Base-by-base conservation (phyloP, 2,888 invertebrate genomes). In the Hirtodrosophila confusa region DNA sequence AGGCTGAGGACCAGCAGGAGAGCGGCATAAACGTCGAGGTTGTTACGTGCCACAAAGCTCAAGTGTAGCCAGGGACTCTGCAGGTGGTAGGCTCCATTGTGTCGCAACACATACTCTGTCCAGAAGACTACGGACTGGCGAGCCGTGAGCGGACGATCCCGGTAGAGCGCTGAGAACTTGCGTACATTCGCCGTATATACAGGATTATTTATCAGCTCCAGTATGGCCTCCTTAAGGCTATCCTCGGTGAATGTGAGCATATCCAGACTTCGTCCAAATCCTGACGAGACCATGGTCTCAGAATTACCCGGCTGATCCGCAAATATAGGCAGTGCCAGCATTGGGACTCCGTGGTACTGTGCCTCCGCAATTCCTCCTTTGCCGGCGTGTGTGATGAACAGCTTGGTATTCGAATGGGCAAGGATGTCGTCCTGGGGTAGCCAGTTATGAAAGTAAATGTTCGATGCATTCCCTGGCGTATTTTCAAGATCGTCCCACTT, bases 341-440 rank as follows among this genome's bases (percentile, higher is more conserved):
- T 87, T 3, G 94, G 94, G 0, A 94, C 92, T 4, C 93, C 94
- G 69, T 94, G 90, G 77, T 90, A 93, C 44, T 92, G 92, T 0
- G 94, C 93, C 89, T 94, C 94, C 78, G 93, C 93, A 3, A 93
- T 92, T 49, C 94, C 93, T 69, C 94, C 93, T 62, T 94, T 91
- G 8, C 94, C 95, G 2, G 94, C 94, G 78, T 95, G 95, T 0
- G 94, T 93, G 73, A 95, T 92, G 74, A 95, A 94, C 3, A 93
- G 86, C 83, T 92, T 93, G 3, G 92, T 84, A 53, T 93, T 93
- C 0, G 93, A 93, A 88, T 94, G 93, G 0, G 93, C 93, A 91
- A 95, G 88, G 45, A 94, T 92, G 72, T 94, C 94, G 51, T 93
- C 93, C 85, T 95, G 95, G 0, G 95, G 95, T n/a, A 95, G 85